phyloP scores from a whole-genome alignment of 2,797 vertebrate species.

The Ammospiza maritima region DNA sequence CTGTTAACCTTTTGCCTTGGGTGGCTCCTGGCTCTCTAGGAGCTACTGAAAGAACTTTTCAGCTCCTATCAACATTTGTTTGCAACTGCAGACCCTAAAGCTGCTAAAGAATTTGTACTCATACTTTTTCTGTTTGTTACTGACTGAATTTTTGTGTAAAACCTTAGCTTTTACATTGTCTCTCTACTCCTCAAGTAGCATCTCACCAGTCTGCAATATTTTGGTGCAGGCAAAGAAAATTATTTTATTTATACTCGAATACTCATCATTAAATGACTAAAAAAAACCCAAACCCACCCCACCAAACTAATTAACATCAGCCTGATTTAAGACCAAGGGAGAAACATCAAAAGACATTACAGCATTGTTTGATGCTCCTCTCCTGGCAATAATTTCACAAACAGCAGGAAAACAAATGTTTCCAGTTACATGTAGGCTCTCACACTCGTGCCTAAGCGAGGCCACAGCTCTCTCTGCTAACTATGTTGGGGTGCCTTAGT shows the following conservation, averaged over 20 bases:
- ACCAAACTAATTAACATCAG: slow-evolving; percentile 58
- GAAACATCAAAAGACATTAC: slow-evolving; percentile 63
- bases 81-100: background rate
- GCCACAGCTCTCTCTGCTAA: slow-evolving; percentile 13
- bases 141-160: background rate
- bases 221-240: slow-evolving; percentile 28
- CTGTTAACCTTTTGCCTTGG: background rate
- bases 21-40: background rate
- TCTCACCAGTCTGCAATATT: background rate
- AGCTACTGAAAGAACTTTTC: slow-evolving; percentile 1
- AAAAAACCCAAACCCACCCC: background rate
- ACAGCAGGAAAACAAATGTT: slow-evolving; percentile 57
- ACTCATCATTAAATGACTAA: slow-evolving; percentile 22
- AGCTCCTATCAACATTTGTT: background rate
- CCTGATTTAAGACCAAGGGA: slow-evolving; percentile 56
- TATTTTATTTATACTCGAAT: background rate
- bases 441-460: background rate
- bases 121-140: background rate
- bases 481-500: background rate
- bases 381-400: slow-evolving; percentile 57
- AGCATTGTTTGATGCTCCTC: slow-evolving; percentile 59
- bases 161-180: background rate
- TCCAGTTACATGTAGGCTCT: slow-evolving; percentile 46
- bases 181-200: slow-evolving; percentile 3
- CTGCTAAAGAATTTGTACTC: background rate